Conservation (phyloP, 2,113 vertebrate species). For the Corvus moneduloides region DNA sequence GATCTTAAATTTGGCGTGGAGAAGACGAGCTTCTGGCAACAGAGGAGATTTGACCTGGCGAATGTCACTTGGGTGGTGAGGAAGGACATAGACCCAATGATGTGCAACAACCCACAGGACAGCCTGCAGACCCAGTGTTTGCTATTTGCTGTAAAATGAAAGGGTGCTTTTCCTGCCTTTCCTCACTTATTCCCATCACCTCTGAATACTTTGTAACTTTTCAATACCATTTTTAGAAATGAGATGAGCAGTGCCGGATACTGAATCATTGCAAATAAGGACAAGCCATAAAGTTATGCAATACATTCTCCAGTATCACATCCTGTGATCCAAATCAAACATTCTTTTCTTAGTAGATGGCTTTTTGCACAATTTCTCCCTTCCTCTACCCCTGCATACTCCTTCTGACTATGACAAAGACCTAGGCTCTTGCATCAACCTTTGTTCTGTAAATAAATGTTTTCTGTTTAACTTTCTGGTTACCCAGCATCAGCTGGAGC, state of each 20-base stretch:
- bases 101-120: neutral
- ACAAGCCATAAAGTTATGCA: slow-evolving; percentile 68
- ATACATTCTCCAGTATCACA: slow-evolving; percentile 61
- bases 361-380: slow-evolving; percentile 65
- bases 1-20: neutral
- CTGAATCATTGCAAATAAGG: slow-evolving; percentile 68
- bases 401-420: slow-evolving; percentile 45
- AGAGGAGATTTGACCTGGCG: neutral
- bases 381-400: slow-evolving; percentile 19
- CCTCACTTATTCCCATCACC: slow-evolving; percentile 28
- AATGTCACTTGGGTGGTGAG: neutral
- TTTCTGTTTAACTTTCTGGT: slow-evolving; percentile 47
- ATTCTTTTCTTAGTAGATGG: slow-evolving; percentile 67
- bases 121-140: neutral
- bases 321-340: slow-evolving; percentile 71
- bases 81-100: neutral
- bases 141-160: neutral
- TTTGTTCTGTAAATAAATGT: slow-evolving; percentile 32
- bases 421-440: slow-evolving; percentile 32
- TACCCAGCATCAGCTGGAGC: neutral
- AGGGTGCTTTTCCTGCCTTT: slow-evolving; percentile 42
- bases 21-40: neutral
- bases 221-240: slow-evolving; percentile 67
- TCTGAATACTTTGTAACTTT: slow-evolving; percentile 35
- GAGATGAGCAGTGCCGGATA: slow-evolving; percentile 61